Conservation (phyloP, 2,888 invertebrate genomes). For the Agrochola lychnidis region DNA sequence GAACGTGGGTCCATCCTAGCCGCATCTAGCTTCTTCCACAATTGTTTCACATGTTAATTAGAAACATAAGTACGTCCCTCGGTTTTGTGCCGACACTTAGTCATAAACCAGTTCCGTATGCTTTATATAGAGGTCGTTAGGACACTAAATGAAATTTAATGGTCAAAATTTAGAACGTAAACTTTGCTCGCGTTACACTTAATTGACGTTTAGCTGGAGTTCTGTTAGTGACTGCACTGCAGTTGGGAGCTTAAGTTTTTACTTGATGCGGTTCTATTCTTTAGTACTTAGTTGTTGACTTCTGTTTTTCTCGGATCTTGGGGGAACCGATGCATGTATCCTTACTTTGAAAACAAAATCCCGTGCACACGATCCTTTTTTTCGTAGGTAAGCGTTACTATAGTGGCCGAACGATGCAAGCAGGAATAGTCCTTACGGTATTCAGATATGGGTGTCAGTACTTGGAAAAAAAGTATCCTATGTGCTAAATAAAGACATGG, state of each 20-base stretch:
- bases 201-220: constrained; percentile 60
- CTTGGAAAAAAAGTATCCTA: not conserved
- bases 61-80: constrained; percentile 74
- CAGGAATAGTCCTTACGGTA: too few relatives aligned
- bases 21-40: constrained; percentile 59
- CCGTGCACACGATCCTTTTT: too few relatives aligned
- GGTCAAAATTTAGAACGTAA: constrained; percentile 67
- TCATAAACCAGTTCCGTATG: constrained; percentile 72
- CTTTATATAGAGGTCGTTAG: constrained; percentile 75
- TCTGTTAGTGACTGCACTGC: constrained; percentile 29
- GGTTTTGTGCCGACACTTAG: constrained; percentile 69
- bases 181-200: constrained; percentile 53
- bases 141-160: constrained; percentile 78
- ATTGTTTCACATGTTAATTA: constrained; percentile 73
- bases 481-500: not conserved
- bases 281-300: not conserved
- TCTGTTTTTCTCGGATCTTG: not conserved
- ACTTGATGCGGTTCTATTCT: constrained; percentile 21
- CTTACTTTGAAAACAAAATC: too few relatives aligned
- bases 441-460: too few relatives aligned
- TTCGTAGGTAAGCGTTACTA: too few relatives aligned
- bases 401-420: too few relatives aligned
- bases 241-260: constrained; percentile 20
- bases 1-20: not conserved
- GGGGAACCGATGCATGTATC: not conserved